These are phyloP conservation scores for Lasaia peninsularis DNA, from an alignment of 1,140 invertebrate species.

Conservation along the genomic window DNA sequence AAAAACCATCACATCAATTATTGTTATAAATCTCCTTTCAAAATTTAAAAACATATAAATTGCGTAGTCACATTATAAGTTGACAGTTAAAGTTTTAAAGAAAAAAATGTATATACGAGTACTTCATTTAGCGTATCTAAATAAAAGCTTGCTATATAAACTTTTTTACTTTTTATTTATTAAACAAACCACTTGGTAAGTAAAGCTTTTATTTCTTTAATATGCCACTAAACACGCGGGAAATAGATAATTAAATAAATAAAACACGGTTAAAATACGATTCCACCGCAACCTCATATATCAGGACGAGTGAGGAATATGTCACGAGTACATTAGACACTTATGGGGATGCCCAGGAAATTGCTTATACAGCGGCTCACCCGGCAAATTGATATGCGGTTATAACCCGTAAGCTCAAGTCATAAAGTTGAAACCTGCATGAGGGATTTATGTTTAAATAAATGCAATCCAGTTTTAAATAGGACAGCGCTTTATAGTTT, in stretches of 20 bases:
- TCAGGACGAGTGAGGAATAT: conserved; percentile 17
- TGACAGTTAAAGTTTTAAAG: too few relatives aligned
- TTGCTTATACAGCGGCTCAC: conserved; percentile 14
- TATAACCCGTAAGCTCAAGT: conserved; percentile 2
- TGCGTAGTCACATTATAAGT: too few relatives aligned
- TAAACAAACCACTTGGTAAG: too few relatives aligned
- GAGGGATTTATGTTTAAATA: not conserved
- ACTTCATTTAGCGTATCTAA: too few relatives aligned
- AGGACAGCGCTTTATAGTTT: conserved; percentile 4
- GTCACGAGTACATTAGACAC: conserved; percentile 12
- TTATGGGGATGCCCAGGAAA: conserved; percentile 18
- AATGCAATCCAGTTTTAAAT: conserved; percentile 3
- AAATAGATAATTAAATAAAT: not conserved
- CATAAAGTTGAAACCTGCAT: conserved; percentile 16
- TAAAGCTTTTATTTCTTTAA: too few relatives aligned
- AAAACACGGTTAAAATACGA: not conserved
- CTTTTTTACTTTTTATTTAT: too few relatives aligned
- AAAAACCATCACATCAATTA: too few relatives aligned
- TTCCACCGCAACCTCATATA: not conserved
- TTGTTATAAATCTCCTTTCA: too few relatives aligned
- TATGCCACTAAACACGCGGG: too few relatives aligned
- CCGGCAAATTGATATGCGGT: conserved; percentile 13
- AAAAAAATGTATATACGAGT: too few relatives aligned
- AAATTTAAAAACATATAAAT: too few relatives aligned
- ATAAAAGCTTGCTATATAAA: too few relatives aligned